Evolutionary conservation across 2,797 vertebrate species (phyloP).

Genomic region (Gymnoscopelus microlampas): DNA sequence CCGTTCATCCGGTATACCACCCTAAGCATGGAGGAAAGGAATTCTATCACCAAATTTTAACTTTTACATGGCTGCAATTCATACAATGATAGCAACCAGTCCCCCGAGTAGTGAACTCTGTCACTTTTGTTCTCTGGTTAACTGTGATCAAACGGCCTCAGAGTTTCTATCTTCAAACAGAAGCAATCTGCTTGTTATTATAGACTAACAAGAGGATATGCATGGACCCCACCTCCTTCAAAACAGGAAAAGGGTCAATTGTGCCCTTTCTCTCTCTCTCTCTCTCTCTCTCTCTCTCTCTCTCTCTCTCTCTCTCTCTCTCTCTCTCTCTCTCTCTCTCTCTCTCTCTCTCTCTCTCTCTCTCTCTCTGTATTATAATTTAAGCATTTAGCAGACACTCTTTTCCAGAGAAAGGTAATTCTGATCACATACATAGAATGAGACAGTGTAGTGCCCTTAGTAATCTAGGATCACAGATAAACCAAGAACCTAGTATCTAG

Average conservation of each 20-base stretch:
- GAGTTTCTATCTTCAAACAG: constrained; percentile 75
- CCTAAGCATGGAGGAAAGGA: background rate
- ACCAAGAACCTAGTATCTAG: too few relatives aligned
- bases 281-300: background rate
- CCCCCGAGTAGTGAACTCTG: too few relatives aligned
- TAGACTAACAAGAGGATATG: constrained; percentile 68
- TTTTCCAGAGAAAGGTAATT: too few relatives aligned
- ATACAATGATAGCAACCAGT: constrained; percentile 7
- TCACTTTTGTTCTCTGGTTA: too few relatives aligned
- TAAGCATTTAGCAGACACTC: too few relatives aligned
- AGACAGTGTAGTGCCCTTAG: too few relatives aligned
- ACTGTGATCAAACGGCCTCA: constrained; percentile 46
- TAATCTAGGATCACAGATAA: too few relatives aligned
- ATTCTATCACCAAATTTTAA: background rate
- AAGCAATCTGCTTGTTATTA: constrained; percentile 80
- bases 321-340: background rate
- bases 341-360: background rate
- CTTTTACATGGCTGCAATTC: constrained; percentile 23
- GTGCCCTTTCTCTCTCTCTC: background rate
- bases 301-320: too few relatives aligned
- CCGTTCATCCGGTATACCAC: constrained; percentile 15
- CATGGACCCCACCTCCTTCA: constrained; percentile 71
- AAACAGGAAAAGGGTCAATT: constrained; percentile 77
- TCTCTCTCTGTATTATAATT: too few relatives aligned
- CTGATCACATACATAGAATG: too few relatives aligned